Conservation (phyloP, 2,797 vertebrate genomes). For the Chelonia mydas region DNA sequence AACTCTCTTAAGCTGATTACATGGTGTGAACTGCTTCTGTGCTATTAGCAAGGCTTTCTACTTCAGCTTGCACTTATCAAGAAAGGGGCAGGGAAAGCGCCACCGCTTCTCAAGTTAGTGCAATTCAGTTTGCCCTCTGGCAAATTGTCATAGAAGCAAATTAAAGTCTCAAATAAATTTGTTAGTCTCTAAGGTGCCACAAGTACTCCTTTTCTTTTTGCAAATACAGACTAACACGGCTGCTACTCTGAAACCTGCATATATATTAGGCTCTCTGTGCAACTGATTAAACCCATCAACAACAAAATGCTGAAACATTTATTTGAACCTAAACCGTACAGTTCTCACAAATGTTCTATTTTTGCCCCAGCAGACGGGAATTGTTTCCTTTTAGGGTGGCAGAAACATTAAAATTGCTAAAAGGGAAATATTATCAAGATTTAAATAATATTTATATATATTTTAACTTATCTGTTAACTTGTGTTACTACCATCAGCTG, state of each 20-base stretch:
- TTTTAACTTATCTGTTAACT: neutral
- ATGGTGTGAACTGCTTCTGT: slow-evolving; percentile 23
- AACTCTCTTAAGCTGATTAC: neutral
- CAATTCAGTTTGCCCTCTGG: neutral
- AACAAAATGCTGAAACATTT: slow-evolving; percentile 67
- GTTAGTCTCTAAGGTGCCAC: too few relatives aligned
- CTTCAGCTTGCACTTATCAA: neutral
- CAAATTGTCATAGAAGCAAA: slow-evolving; percentile 59
- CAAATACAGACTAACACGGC: too few relatives aligned
- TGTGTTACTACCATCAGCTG: neutral
- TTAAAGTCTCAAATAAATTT: slow-evolving; percentile 3
- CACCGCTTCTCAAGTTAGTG: slow-evolving; percentile 1
- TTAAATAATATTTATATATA: slow-evolving; percentile 10
- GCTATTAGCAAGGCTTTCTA: slow-evolving; percentile 9
- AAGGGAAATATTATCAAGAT: neutral
- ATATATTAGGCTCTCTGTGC: slow-evolving; percentile 57
- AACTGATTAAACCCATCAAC: slow-evolving; percentile 66
- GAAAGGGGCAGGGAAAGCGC: neutral
- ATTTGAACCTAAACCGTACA: slow-evolving; percentile 50
- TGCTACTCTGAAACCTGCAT: slow-evolving; percentile 1
- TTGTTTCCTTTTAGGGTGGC: slow-evolving; percentile 31
- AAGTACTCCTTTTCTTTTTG: too few relatives aligned
- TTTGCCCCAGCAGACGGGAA: slow-evolving; percentile 25
- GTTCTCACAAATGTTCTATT: slow-evolving; percentile 42
- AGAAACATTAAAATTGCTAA: slow-evolving; percentile 21